Evolutionary conservation across 2,888 invertebrate species (phyloP).

Genomic region (Cinara cedri): DNA sequence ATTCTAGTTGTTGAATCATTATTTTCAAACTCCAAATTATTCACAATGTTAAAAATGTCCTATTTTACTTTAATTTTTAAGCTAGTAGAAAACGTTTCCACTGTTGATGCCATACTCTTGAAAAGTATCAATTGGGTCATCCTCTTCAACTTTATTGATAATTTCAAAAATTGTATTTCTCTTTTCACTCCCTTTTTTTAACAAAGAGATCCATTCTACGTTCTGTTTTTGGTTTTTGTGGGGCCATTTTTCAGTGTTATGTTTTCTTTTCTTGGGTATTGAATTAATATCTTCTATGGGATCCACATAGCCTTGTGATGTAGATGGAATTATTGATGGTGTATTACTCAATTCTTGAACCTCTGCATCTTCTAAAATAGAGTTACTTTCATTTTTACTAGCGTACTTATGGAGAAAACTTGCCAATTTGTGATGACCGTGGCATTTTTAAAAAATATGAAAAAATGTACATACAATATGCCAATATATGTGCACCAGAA

Average conservation of each 20-base stretch:
- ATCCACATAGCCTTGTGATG: not conserved
- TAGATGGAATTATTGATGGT: not conserved
- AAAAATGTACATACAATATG: too few species aligned
- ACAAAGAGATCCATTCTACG: not conserved
- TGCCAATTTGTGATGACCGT: too few species aligned
- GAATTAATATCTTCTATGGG: not conserved
- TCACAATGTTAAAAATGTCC: slow-evolving; percentile 2
- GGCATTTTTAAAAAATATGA: too few species aligned
- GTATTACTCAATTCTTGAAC: not conserved
- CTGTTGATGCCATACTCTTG: slow-evolving; percentile 17
- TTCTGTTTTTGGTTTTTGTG: not conserved
- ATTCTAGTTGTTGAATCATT: not conserved
- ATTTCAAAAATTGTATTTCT: not conserved
- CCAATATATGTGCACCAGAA: too few species aligned
- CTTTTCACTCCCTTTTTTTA: not conserved
- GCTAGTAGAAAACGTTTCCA: not conserved
- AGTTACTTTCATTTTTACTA: not conserved
- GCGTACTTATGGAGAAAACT: not conserved
- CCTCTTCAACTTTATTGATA: not conserved
- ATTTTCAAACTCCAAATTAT: not conserved
- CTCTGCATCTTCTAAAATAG: not conserved
- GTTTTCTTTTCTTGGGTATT: not conserved
- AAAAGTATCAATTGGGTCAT: slow-evolving; percentile 3
- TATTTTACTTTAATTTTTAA: slow-evolving; percentile 7
- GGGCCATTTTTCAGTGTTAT: not conserved